Base-by-base conservation (phyloP, 2,797 vertebrate species). In the Adrianichthys oophorus region DNA sequence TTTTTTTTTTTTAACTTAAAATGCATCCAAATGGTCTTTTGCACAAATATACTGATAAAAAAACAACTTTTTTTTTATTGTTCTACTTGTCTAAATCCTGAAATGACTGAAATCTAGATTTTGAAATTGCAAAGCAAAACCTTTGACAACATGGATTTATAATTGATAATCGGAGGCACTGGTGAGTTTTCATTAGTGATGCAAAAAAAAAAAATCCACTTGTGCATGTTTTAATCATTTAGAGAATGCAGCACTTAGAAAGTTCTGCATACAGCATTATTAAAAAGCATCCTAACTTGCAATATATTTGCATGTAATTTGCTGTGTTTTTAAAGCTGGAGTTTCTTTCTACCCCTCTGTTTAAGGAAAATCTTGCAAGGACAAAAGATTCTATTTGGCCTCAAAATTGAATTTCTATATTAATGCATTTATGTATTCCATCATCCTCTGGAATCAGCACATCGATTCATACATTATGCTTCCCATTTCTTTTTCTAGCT, bases 351-450 rank as follows among this genome's bases (percentile, higher is more conserved):
- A 19, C 0, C 4, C 6, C 10, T 48, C 17, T 57, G 47, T 44
- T 59, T 56, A 70, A 69, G 24, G 14, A 41, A 70, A 69, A 59
- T 62, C 40, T 59, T 21, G 10, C 56, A 52, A 43, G 41, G 59
- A 83, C 62, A 84, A 72, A 80, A 65, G 13, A 70, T 65, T 78
- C 24, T 66, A 79, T 79, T 86, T 79, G 68, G 52, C 57, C 58
- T 72, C n/a, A 52, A 69, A 80, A 84, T 67, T 75, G 63, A 70
- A 82, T 84, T 81, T 84, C 56, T 76, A 48, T 76, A 76, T 71
- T 81, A 72, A 84, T 85, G 79, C 76, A 85, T 87, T 87, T 85
- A 86, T 84, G 60, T 83, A 85, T 88, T 83, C 76, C 68, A 85
- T 86, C 85, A 70, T 80, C 48, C 46, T 52, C 48, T 70, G 65